Evolutionary conservation across 1,140 invertebrate genomes (phyloP), one percentile per base, ranked within the genome.

Genomic region (Drosophila bifasciata): DNA sequence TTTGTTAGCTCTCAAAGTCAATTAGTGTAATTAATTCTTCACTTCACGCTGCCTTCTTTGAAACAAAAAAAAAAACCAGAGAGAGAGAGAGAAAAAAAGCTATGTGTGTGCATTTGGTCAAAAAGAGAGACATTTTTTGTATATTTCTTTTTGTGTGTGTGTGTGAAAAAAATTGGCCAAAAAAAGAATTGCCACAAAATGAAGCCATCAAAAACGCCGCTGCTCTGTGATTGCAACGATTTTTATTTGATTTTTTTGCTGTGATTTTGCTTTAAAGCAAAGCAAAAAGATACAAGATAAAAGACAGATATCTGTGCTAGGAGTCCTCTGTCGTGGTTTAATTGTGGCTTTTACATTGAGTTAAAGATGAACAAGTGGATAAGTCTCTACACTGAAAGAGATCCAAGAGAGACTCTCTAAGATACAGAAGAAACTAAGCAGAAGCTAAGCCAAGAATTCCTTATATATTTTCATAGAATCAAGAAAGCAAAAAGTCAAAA

Each of bases 21-120:
- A 79, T 79, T 79, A 79, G 76, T 75, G 63, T 79, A 79, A 79
- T 79, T 79, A 79, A 79, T 75, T 36, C 11, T 79, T 70, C 69
- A 69, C 48, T 58, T 79, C 57, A 58, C 57, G 60, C 53, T 56
- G 64, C 45, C 56, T 49, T 32, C 15, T 25, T 61, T 45, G 52
- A 45, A 32, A 64, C 43, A 51, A 17, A 62, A 43, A 55, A 48
- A 51, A 39, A 56, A 4, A 36, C 36, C n/a, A n/a, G n/a, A n/a
- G n/a, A n/a, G n/a, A n/a, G n/a, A n/a, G 13, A 56, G 32, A 36
- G 11, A 60, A 56, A 55, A 40, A 60, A 56, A 55, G 25, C 32
- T 36, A 3, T 36, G 32, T 51, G 9, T 55, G 11, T 39, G 28
- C 28, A 40, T 21, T 19, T 53, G 19, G 39, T 28, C 50, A 60